Conservation (phyloP, 2,888 invertebrate species). For the Autographa pulchrina region DNA sequence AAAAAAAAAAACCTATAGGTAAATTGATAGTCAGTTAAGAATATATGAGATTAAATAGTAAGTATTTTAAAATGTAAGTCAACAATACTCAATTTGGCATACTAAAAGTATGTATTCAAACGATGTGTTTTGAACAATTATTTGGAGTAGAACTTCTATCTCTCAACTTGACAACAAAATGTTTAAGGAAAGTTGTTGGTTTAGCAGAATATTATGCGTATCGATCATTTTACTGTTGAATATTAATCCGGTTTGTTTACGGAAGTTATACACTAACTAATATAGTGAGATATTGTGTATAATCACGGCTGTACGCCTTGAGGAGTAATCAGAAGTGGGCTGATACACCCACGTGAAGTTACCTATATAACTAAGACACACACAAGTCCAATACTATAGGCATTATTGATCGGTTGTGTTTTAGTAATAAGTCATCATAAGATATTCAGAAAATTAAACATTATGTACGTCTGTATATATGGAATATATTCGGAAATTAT, state of each 20-base stretch:
- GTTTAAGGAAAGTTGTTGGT: conserved; percentile 43
- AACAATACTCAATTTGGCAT: no score
- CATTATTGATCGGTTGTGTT: no score
- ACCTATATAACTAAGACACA: not conserved
- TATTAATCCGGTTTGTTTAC: conserved; percentile 53
- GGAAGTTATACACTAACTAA: conserved; percentile 39
- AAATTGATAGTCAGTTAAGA: no score
- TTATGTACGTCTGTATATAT: no score
- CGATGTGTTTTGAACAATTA: not conserved
- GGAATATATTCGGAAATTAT: no score
- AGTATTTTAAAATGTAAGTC: no score
- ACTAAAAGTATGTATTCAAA: no score
- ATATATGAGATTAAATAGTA: no score
- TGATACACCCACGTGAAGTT: not conserved
- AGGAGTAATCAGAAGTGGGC: conserved; percentile 4
- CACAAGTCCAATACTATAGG: no score
- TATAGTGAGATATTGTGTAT: conserved; percentile 14
- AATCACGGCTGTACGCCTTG: conserved; percentile 1
- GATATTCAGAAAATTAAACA: no score
- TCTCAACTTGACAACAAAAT: conserved; percentile 5
- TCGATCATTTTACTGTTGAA: conserved; percentile 58
- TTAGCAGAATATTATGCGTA: conserved; percentile 48
- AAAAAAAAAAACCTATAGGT: no score
- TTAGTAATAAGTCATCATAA: no score
- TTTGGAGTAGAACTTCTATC: conserved; percentile 22